Base-by-base conservation (phyloP, 2,888 invertebrate species). In the Tricholauxania praeusta region DNA sequence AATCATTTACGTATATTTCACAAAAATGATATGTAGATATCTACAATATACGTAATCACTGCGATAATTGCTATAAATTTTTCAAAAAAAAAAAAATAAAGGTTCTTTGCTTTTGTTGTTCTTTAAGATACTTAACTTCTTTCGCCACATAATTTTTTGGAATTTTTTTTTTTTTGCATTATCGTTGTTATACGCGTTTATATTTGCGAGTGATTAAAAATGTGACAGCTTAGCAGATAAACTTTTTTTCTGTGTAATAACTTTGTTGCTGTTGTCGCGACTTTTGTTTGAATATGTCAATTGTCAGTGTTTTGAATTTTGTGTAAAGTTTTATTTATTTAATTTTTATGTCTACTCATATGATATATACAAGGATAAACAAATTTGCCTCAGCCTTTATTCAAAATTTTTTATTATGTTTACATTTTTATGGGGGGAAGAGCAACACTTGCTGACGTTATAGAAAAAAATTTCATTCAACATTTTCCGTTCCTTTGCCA, bases 301-400 rank as follows among this genome's bases (percentile, higher is more conserved):
- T 3, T 19, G 49, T 19, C 14, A 19, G n/a, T 8, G 39, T 12
- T 63, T 47, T 47, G 10, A 19, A 48, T 49, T 19, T 62, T 62
- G 12, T 64, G 48, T 48, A 62, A 47, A 39, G 2, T 17, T 64
- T 49, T 48, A 64, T 51, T 17, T 51, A 48, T 32, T 63, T 47
- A 64, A 64, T 19, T 19, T 51, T 39, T 64, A n/a, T 51, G 48
- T 64, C 22, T 15, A 49, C 64, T 19, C 19, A 17, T 14, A 49
- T 57, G 59, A n/a, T 62, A 70, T 70, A 39, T 10, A 55, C 62
- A 52, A 52, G 47, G 64, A 64, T 64, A 71, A 64, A 69, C 69
- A 62, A 17, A 51, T 39, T 19, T 59, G 59, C 7, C 5, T 4
- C 7, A 28, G 17, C 22, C 28, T 59, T n/a, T 62, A 28, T 62